A percentile compares a stretch with the other conserved stretches of the same genome.
These are phyloP conservation scores for Gastracanthus pulcherrimus DNA, from an alignment of 2,888 invertebrate genomes.

Conservation along the genomic window DNA sequence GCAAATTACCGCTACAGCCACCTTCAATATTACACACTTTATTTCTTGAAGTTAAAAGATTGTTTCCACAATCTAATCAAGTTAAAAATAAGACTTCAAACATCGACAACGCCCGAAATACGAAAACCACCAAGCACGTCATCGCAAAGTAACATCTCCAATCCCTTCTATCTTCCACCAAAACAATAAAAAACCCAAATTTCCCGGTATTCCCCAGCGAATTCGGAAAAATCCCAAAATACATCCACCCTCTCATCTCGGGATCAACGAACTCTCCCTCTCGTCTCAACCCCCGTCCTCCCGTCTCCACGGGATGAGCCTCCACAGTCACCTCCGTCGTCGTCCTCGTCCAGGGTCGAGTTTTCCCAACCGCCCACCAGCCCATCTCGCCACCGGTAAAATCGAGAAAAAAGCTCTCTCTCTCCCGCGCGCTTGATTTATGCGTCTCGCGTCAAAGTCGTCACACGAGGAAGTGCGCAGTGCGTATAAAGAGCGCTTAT, in stretches of 20 bases:
- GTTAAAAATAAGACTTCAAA: too few species aligned
- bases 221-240: background rate
- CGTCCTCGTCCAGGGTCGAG: background rate
- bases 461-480: background rate
- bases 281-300: too few species aligned
- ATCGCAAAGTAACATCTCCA: too few species aligned
- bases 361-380: background rate
- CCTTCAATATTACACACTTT: too few species aligned
- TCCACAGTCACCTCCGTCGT: background rate
- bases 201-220: background rate
- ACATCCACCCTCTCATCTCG: background rate
- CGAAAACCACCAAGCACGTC: too few species aligned
- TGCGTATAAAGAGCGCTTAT: background rate
- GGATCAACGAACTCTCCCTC: slow-evolving; percentile 23
- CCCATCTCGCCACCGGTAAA: background rate
- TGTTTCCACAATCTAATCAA: too few species aligned
- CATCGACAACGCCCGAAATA: too few species aligned
- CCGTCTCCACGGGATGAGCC: background rate
- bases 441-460: background rate
- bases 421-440: background rate
- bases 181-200: background rate
- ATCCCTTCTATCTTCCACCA: too few species aligned
- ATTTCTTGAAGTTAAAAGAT: too few species aligned
- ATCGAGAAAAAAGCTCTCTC: too few species aligned
- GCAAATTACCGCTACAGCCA: too few species aligned